Percentiles rank a stretch among this genome's conserved stretches.
Conservation (phyloP, 2,888 invertebrate species). For the Hirtodrosophila cameraria region DNA sequence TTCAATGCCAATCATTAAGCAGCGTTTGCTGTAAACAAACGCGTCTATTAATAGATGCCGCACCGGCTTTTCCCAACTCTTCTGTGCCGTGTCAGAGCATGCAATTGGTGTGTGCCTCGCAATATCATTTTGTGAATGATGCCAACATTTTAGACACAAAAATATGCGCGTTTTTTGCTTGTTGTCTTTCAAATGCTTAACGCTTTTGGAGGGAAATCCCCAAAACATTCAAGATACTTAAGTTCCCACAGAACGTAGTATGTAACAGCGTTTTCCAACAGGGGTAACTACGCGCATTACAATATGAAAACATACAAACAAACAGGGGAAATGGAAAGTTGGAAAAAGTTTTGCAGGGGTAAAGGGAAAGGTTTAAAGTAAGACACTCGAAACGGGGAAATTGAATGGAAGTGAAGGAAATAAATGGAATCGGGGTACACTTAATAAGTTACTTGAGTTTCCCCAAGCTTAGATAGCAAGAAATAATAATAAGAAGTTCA, state of each 20-base stretch:
- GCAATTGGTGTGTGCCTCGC: slow-evolving; percentile 29
- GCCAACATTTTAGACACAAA: slow-evolving; percentile 24
- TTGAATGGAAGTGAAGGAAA: not conserved
- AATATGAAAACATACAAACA: slow-evolving; percentile 6
- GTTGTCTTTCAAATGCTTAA: slow-evolving; percentile 13
- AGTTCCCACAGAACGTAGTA: too few relatives aligned
- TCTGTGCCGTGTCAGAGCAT: slow-evolving; percentile 42
- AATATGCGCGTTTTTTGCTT: slow-evolving; percentile 4
- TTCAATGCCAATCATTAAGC: slow-evolving; percentile 71
- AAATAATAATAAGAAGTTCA: not conserved
- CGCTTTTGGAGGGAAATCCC: slow-evolving; percentile 4
- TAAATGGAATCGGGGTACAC: not conserved
- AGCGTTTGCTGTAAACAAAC: slow-evolving; percentile 60
- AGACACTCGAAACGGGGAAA: not conserved
- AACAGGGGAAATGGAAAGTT: slow-evolving; percentile 29
- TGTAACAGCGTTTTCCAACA: slow-evolving; percentile 28
- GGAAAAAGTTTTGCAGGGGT: slow-evolving; percentile 10
- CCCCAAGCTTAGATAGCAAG: not conserved
- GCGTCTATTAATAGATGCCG: slow-evolving; percentile 59
- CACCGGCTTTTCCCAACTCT: slow-evolving; percentile 27
- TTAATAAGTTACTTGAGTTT: not conserved
- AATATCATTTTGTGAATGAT: slow-evolving; percentile 59
- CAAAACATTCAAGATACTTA: not conserved
- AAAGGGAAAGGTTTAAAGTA: not conserved
- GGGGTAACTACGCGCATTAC: slow-evolving; percentile 19